Base-by-base conservation (phyloP, 2,113 vertebrate species). In the Panurus biarmicus region DNA sequence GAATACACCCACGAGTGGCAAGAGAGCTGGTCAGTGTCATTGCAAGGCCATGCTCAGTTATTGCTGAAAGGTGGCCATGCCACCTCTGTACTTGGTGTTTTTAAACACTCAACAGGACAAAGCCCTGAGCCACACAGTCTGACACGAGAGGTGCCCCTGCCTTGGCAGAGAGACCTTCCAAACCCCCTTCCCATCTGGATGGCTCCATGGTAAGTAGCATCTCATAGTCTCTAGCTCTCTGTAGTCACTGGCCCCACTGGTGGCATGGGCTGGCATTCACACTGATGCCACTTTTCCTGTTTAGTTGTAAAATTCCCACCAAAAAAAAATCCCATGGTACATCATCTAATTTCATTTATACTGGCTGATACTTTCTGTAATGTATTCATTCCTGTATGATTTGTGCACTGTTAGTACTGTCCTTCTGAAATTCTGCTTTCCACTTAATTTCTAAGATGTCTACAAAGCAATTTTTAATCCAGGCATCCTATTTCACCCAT, bases 151-250 rank as follows among this genome's bases (percentile, higher is more conserved):
- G 2, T 31, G 11, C 7, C 20, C 26, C 58, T 81, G 0, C 20
- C 21, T 22, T 42, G 36, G 10, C 29, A 77, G 0, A 50, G 45
- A 56, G 35, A 72, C 20, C 25, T 72, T 51, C 48, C 11, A 7
- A 83, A 51, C 8, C 10, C 23, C 13, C 12, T 18, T 64, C 48
- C 48, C 22, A 60, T 16, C 9, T 1, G 3, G 12, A 33, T 47
- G 54, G 45, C 11, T 48, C 23, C 19, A 8, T 33, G 18, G 16
- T 16, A 79, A 24, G n/a, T 5, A 48, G 7, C 19, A 77, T 42
- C 12, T 36, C 24, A 9, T 10, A 19, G 17, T 28, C 1, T 0
- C 18, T 71, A 47, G 9, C 8, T 62, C 38, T 66, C 28, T 0
- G 0, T 14, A 19, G 11, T 54, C 74, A 19, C 9, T 71, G 57